These are phyloP conservation scores for Nipponacmea schrenckii DNA, from an alignment of 2,888 invertebrate genomes.

Conservation along the genomic window DNA sequence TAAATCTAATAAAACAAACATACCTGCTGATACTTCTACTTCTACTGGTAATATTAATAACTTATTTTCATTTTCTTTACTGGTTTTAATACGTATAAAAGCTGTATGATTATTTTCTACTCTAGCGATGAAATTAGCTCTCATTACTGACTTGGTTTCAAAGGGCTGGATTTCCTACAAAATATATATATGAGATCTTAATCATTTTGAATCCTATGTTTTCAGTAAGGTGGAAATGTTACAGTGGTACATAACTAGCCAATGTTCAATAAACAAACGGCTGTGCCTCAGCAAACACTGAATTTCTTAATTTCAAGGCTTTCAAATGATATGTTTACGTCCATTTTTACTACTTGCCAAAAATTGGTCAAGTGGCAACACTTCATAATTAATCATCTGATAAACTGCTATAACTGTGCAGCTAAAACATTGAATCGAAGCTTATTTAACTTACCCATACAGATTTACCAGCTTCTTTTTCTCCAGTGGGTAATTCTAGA, in stretches of 20 bases:
- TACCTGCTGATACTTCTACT: constrained; percentile 78
- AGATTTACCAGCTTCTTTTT: constrained; percentile 81
- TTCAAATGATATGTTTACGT: no score
- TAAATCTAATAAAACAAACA: constrained; percentile 9
- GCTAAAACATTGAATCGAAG: no score
- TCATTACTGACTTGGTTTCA: constrained; percentile 86
- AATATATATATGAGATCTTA: constrained; percentile 1
- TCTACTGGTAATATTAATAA: constrained; percentile 84
- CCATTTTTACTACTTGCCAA: no score
- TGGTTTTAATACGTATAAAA: constrained; percentile 82
- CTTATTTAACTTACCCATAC: constrained; percentile 76
- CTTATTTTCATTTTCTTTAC: constrained; percentile 69
- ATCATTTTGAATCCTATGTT: background rate
- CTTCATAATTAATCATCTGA: no score
- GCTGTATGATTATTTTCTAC: constrained; percentile 85
- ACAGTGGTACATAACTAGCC: no score
- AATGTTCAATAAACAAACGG: no score
- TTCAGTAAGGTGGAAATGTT: no score
- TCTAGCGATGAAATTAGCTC: constrained; percentile 82
- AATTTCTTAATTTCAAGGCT: no score
- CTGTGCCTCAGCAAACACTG: no score
- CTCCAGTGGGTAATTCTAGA: constrained; percentile 80
- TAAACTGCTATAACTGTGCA: no score
- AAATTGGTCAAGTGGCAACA: no score
- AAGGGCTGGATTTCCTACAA: constrained; percentile 83